Evolutionary conservation across 2,797 vertebrate genomes (phyloP).

Genomic region (Amniataba percoides): DNA sequence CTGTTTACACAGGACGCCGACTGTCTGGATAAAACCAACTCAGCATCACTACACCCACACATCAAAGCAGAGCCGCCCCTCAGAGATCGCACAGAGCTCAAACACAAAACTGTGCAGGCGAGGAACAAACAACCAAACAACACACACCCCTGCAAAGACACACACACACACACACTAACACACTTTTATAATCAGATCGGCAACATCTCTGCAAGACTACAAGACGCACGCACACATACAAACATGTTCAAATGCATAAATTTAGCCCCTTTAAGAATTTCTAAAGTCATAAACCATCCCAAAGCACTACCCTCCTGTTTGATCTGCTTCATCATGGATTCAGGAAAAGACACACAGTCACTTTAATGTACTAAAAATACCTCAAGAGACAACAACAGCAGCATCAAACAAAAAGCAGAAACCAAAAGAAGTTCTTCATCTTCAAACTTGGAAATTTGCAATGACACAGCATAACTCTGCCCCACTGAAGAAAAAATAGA

Average conservation of each 20-base stretch:
- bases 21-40: slow-evolving; percentile 56
- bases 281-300: slow-evolving; percentile 19
- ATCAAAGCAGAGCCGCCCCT: slow-evolving; percentile 57
- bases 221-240: slow-evolving; percentile 11
- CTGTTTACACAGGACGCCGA: slow-evolving; percentile 46
- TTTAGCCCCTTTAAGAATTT: slow-evolving; percentile 29
- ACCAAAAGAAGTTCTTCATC: not conserved
- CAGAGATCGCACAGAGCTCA: slow-evolving; percentile 33
- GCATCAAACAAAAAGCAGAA: not conserved
- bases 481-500: not conserved
- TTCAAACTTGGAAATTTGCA: not conserved
- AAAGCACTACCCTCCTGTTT: slow-evolving; percentile 25
- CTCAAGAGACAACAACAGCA: not conserved
- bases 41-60: slow-evolving; percentile 57
- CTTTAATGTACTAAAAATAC: slow-evolving; percentile 57
- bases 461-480: slow-evolving; percentile 42
- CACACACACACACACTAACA: not conserved
- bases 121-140: slow-evolving; percentile 23
- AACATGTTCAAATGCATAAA: slow-evolving; percentile 26
- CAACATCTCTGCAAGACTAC: not conserved
- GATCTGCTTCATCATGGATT: slow-evolving; percentile 51
- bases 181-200: slow-evolving; percentile 24
- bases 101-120: slow-evolving; percentile 12
- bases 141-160: not conserved
- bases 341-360: slow-evolving; percentile 25